Evolutionary conservation across 2,113 vertebrate genomes (phyloP).

Genomic region (Silurus glanis): DNA sequence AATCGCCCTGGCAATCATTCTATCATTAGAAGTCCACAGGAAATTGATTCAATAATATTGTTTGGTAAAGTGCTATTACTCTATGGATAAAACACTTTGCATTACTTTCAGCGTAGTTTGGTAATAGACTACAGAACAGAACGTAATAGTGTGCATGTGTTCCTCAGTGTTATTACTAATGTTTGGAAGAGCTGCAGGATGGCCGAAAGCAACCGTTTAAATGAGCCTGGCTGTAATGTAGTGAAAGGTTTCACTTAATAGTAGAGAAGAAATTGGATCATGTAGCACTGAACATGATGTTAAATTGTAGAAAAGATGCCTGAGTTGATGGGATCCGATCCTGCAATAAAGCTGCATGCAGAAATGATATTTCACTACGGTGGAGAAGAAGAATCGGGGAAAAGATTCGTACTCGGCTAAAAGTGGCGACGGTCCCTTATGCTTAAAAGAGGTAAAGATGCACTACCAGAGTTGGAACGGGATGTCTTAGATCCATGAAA

Average conservation of each 20-base stretch:
- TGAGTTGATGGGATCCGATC: slow-evolving; percentile 18
- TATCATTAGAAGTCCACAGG: not conserved
- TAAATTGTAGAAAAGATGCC: slow-evolving; percentile 64
- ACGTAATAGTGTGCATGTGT: not conserved
- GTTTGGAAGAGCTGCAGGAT: slow-evolving; percentile 19
- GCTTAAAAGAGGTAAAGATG: not conserved
- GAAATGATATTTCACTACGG: not conserved
- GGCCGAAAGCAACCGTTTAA: not conserved
- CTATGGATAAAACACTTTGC: slow-evolving; percentile 10
- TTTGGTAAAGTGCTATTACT: slow-evolving; percentile 39
- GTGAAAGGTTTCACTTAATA: slow-evolving; percentile 24
- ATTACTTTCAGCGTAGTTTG: slow-evolving; percentile 14
- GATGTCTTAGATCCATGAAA: slow-evolving; percentile 69
- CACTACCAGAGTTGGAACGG: slow-evolving; percentile 70
- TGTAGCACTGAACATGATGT: slow-evolving; percentile 2
- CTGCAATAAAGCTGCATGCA: not conserved
- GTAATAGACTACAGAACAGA: slow-evolving; percentile 29
- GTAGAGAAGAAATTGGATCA: slow-evolving; percentile 27
- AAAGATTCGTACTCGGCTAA: not conserved
- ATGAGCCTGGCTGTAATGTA: slow-evolving; percentile 17
- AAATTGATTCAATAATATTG: slow-evolving; percentile 36
- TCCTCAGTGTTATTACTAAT: slow-evolving; percentile 30
- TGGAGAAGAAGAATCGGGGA: not conserved
- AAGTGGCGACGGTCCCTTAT: not conserved
- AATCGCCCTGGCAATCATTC: not conserved